These are phyloP conservation scores for Nephrotoma appendiculata DNA, from an alignment of 2,888 invertebrate genomes.

Conservation along the genomic window DNA sequence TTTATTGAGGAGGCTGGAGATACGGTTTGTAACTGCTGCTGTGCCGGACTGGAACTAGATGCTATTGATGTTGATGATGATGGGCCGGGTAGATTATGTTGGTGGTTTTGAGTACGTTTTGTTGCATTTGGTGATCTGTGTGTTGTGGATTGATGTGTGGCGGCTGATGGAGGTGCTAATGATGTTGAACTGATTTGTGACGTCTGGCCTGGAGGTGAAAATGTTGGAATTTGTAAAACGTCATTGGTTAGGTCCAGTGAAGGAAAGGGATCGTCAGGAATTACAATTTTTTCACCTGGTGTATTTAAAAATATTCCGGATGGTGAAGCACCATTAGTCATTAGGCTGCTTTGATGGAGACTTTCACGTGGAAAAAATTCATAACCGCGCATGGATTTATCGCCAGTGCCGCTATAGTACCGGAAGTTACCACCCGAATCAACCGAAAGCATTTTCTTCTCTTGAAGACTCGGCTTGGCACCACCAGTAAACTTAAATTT, in stretches of 20 bases:
- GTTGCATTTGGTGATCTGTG: neutral
- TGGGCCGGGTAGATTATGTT: conserved; percentile 19
- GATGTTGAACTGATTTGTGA: neutral
- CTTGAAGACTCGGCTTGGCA: conserved; percentile 73
- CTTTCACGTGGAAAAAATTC: conserved; percentile 64
- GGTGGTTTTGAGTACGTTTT: conserved; percentile 19
- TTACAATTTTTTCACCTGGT: conserved; percentile 35
- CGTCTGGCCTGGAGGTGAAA: conserved; percentile 17
- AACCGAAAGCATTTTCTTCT: conserved; percentile 83
- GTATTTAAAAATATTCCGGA: conserved; percentile 37
- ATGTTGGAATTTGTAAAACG: conserved; percentile 26
- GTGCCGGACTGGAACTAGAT: conserved; percentile 4
- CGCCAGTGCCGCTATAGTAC: conserved; percentile 75
- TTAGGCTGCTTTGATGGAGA: conserved; percentile 42
- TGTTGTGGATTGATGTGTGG: conserved; percentile 1
- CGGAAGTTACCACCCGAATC: conserved; percentile 79
- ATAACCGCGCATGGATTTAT: conserved; percentile 60
- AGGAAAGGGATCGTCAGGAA: conserved; percentile 15
- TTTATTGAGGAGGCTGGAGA: conserved; percentile 13
- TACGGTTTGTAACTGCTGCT: conserved; percentile 18
- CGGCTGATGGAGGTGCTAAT: neutral
- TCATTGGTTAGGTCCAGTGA: conserved; percentile 28
- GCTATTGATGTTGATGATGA: conserved; percentile 14
- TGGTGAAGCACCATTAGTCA: conserved; percentile 34
- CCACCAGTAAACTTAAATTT: conserved; percentile 90